Evolutionary conservation across 2,797 vertebrate species (phyloP), one percentile per base, ranked within the genome.

Genomic region (Steatocranus sp.): DNA sequence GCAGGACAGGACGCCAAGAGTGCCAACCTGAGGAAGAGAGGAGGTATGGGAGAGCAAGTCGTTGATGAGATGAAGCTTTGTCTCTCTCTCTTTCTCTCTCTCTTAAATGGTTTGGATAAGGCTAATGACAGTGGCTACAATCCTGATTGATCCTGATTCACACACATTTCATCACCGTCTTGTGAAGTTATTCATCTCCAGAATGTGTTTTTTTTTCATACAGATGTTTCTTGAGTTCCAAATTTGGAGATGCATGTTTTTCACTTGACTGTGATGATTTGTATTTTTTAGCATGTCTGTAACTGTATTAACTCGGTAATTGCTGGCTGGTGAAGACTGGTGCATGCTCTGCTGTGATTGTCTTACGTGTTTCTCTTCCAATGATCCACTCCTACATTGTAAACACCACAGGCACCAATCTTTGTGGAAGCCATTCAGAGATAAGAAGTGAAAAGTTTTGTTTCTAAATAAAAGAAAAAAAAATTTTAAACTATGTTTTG

Each of bases 21-120:
- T 70, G 93, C 91, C 83, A 91, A 89, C 88, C 95, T 97, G 84
- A 97, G 96, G 93, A 98, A 97, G 88, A 97, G 96, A 96, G 97
- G 97, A 97, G 96, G 96, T 94, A 93, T 95, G 91, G 84, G 87
- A 85, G 86, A 90, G 91, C 46, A 80, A 18, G 12, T 3, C 2
- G 3, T 5, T 32, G 8, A 11, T 14, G 7, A 11, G 8, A 2
- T 56, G 20, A 30, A 20, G 82, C 83, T 79, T 53, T 25, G 34
- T 43, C 32, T 11, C 8, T 10, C 25, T 14, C 53, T 27, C 46
- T 20, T 8, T 27, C 56, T 54, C 20, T 74, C 2, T 41, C 30
- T 34, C 82, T 50, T 23, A 10, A 38, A 58, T 18, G 2, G 9
- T 56, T 23, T 49, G 25, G 34, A 58, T 38, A 8, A 14, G 10